Conservation (phyloP, 2,888 invertebrate species). For the Platycheirus rosarum region DNA sequence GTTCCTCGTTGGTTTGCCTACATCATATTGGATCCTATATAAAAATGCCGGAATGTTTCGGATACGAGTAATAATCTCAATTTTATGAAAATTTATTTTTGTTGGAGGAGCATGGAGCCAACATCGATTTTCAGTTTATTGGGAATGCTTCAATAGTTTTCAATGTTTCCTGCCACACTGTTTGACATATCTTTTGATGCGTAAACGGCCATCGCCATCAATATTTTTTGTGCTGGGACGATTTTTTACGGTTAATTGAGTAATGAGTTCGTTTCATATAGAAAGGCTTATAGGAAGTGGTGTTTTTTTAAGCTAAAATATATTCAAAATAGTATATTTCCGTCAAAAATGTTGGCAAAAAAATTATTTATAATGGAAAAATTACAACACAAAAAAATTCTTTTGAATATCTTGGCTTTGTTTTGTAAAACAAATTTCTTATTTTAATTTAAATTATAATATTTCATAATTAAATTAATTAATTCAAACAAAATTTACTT, state of each 20-base stretch:
- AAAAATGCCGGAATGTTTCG: conserved; percentile 34
- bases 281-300: conserved; percentile 11
- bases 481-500: too few relatives aligned
- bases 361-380: too few relatives aligned
- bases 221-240: conserved; percentile 43
- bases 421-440: too few relatives aligned
- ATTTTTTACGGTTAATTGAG: conserved; percentile 59
- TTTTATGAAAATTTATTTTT: conserved; percentile 70
- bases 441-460: too few relatives aligned
- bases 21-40: conserved; percentile 27
- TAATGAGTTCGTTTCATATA: conserved; percentile 13
- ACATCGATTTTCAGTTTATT: conserved; percentile 71
- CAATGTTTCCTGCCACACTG: conserved; percentile 68
- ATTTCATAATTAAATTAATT: too few relatives aligned
- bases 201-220: conserved; percentile 50
- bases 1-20: conserved; percentile 16
- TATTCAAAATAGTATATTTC: too few relatives aligned
- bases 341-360: too few relatives aligned
- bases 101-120: conserved; percentile 31
- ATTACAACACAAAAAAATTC: too few relatives aligned
- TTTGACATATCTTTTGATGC: conserved; percentile 63
- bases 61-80: conserved; percentile 58
- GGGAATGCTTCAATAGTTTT: conserved; percentile 70
- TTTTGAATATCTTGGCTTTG: too few relatives aligned
- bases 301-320: too few relatives aligned